Conservation (phyloP, 2,888 invertebrate genomes). For the Melikaiella ostensackeni region DNA sequence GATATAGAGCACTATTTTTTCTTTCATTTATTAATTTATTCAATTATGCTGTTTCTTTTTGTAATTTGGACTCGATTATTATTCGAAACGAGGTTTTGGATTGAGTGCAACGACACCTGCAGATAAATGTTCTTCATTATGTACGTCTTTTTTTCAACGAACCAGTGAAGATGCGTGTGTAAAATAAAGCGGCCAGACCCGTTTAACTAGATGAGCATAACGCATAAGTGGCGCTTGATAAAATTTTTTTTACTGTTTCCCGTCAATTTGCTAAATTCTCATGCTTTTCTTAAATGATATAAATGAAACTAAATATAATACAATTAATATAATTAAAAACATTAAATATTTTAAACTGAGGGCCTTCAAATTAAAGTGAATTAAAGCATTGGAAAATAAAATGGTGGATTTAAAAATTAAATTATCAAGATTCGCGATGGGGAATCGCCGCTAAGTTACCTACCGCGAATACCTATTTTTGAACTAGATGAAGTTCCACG, state of each 20-base stretch:
- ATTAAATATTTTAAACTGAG: too few species aligned
- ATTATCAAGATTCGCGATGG: too few species aligned
- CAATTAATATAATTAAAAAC: too few species aligned
- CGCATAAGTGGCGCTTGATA: constrained; percentile 7
- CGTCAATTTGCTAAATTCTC: constrained; percentile 8
- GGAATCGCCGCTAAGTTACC: too few species aligned
- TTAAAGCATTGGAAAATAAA: too few species aligned
- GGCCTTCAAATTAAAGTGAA: too few species aligned
- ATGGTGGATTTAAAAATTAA: too few species aligned
- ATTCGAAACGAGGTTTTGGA: not conserved
- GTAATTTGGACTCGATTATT: not conserved
- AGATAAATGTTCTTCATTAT: constrained; percentile 24
- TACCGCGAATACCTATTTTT: too few species aligned
- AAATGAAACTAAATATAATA: too few species aligned
- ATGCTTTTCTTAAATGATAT: not conserved
- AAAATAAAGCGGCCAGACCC: constrained; percentile 30
- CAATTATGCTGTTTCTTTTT: not conserved
- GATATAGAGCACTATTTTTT: too few species aligned
- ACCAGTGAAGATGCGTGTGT: constrained; percentile 12
- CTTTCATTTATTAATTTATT: not conserved
- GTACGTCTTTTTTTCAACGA: not conserved
- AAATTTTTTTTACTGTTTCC: constrained; percentile 4
- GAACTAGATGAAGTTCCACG: too few species aligned
- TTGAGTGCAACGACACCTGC: constrained; percentile 5
- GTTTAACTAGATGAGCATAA: constrained; percentile 14